Percentiles rank a stretch among this genome's conserved stretches.
Evolutionary conservation across 2,113 vertebrate species (phyloP).

Genomic region (Helogale parvula): DNA sequence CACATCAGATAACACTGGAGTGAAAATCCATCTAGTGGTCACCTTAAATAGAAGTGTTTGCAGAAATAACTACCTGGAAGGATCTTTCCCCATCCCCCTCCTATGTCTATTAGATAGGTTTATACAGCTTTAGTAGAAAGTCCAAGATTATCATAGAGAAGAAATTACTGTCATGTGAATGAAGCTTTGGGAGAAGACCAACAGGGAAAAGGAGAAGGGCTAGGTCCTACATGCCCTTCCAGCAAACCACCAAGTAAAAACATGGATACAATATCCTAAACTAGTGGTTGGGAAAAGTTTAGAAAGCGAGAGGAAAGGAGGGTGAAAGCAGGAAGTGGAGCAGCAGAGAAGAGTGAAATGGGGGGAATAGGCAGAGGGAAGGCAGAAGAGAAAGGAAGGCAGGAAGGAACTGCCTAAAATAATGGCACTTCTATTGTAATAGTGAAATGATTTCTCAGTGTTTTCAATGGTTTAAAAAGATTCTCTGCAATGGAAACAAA

Average conservation of each 20-base stretch:
- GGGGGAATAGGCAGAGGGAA: background rate
- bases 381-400: background rate
- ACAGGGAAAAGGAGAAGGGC: background rate
- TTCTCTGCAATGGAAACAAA: background rate
- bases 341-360: background rate
- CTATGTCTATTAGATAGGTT: background rate
- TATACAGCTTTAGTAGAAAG: background rate
- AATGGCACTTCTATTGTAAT: background rate
- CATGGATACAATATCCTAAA: background rate
- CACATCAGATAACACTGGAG: background rate
- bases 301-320: background rate
- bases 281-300: background rate
- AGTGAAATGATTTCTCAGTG: no score
- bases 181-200: background rate
- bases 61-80: background rate
- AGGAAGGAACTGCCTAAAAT: background rate
- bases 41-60: background rate
- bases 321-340: background rate
- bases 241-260: background rate
- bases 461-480: background rate
- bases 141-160: background rate
- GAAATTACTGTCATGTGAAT: background rate
- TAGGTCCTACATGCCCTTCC: background rate
- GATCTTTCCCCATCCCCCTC: background rate
- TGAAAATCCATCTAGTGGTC: background rate